These are phyloP conservation scores for Cryptoprocta ferox DNA, from an alignment of 2,797 vertebrate genomes.

Conservation along the genomic window DNA sequence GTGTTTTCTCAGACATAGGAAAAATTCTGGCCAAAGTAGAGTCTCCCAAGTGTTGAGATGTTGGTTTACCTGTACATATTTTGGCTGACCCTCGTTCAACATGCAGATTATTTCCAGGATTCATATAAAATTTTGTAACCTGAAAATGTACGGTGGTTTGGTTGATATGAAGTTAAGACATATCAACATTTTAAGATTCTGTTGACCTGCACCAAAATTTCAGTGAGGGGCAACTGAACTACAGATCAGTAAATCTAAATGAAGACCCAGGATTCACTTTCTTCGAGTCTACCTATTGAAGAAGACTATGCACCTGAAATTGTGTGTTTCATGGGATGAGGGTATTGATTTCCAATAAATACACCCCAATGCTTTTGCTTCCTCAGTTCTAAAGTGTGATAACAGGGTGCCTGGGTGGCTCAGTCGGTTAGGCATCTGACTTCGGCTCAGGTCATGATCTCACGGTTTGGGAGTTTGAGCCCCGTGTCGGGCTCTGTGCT, in stretches of 20 bases:
- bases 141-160: not conserved
- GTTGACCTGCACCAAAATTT: not conserved
- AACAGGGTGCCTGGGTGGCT: not conserved
- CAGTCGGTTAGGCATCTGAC: too few relatives aligned
- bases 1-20: not conserved
- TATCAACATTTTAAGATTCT: not conserved
- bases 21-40: not conserved
- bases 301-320: not conserved
- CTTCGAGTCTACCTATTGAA: not conserved
- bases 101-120: constrained; percentile 1
- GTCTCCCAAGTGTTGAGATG: not conserved
- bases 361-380: not conserved
- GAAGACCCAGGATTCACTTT: not conserved
- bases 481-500: too few relatives aligned
- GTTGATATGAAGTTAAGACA: not conserved
- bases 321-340: not conserved
- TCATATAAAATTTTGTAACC: not conserved
- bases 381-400: not conserved
- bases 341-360: not conserved
- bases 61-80: not conserved
- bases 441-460: too few relatives aligned
- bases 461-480: too few relatives aligned
- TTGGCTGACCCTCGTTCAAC: not conserved
- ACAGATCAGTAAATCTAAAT: not conserved
- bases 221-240: not conserved